Evolutionary conservation across 1,140 invertebrate species (phyloP).

Genomic region (Oncopodura yosiiana): DNA sequence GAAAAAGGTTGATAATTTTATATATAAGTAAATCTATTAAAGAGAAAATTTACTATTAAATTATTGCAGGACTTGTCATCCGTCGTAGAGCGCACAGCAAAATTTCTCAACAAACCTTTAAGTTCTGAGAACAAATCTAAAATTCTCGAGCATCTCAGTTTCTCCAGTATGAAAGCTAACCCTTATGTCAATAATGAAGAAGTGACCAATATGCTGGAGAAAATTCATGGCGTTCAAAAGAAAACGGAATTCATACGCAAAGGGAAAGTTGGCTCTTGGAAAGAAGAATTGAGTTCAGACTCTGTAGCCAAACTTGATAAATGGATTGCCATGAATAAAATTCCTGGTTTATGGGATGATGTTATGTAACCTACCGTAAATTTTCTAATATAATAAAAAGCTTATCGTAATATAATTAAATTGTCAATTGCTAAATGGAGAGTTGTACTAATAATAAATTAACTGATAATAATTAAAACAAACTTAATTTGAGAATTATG

Average conservation of each 20-base stretch:
- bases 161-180: slow-evolving; percentile 69
- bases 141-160: slow-evolving; percentile 64
- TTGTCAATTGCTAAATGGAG: too few species aligned
- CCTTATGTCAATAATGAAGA: slow-evolving; percentile 52
- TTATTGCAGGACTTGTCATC: slow-evolving; percentile 52
- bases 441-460: too few species aligned
- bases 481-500: too few species aligned
- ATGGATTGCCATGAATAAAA: slow-evolving; percentile 30
- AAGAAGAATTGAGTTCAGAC: slow-evolving; percentile 42
- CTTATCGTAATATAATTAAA: too few species aligned
- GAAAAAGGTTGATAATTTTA: too few species aligned
- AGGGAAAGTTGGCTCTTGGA: slow-evolving; percentile 34
- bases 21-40: too few species aligned
- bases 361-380: too few species aligned
- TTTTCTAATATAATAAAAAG: too few species aligned
- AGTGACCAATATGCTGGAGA: slow-evolving; percentile 19
- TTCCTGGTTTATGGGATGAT: slow-evolving; percentile 21
- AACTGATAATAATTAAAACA: too few species aligned
- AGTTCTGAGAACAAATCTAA: slow-evolving; percentile 52
- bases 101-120: slow-evolving; percentile 59
- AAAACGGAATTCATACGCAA: slow-evolving; percentile 34
- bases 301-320: slow-evolving; percentile 41
- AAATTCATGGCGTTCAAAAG: slow-evolving; percentile 6
- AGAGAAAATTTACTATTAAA: too few species aligned
- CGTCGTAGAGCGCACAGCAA: slow-evolving; percentile 55